Evolutionary conservation across 1,140 invertebrate genomes (phyloP).

Genomic region (Tenebrio molitor): DNA sequence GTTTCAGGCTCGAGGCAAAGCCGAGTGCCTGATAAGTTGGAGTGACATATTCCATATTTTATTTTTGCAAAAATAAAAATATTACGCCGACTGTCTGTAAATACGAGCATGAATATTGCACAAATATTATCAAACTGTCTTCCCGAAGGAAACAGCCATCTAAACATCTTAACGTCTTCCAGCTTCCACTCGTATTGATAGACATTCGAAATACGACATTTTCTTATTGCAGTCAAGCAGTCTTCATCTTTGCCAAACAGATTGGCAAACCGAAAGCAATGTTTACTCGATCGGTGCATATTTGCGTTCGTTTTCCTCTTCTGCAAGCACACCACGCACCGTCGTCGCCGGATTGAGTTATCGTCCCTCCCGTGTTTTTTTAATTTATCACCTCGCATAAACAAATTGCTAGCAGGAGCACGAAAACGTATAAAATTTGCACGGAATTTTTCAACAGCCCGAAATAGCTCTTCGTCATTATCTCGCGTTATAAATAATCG

Average conservation of each 20-base stretch:
- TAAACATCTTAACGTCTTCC: too few species aligned
- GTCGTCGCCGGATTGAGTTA: conserved; percentile 7
- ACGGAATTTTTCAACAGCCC: conserved; percentile 18
- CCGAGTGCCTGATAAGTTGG: too few species aligned
- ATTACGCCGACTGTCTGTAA: too few species aligned
- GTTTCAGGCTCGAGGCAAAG: too few species aligned
- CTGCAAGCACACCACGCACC: neutral
- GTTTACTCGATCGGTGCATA: conserved; percentile 10
- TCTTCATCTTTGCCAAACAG: neutral
- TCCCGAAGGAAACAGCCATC: too few species aligned
- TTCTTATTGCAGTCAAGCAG: conserved; percentile 4
- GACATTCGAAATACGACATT: conserved; percentile 5
- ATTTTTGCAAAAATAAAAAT: too few species aligned
- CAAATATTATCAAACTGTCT: too few species aligned
- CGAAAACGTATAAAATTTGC: conserved; percentile 1
- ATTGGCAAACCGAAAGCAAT: conserved; percentile 10
- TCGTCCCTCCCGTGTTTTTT: neutral
- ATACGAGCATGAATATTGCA: too few species aligned
- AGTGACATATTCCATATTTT: too few species aligned
- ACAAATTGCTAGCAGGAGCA: neutral
- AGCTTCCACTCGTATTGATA: too few species aligned
- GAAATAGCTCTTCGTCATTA: conserved; percentile 11
- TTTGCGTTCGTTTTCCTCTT: conserved; percentile 16
- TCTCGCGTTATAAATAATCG: conserved; percentile 8
- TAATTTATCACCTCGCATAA: conserved; percentile 9